Base-by-base conservation (phyloP, 1,140 invertebrate genomes). In the Dendroctonus valens region DNA sequence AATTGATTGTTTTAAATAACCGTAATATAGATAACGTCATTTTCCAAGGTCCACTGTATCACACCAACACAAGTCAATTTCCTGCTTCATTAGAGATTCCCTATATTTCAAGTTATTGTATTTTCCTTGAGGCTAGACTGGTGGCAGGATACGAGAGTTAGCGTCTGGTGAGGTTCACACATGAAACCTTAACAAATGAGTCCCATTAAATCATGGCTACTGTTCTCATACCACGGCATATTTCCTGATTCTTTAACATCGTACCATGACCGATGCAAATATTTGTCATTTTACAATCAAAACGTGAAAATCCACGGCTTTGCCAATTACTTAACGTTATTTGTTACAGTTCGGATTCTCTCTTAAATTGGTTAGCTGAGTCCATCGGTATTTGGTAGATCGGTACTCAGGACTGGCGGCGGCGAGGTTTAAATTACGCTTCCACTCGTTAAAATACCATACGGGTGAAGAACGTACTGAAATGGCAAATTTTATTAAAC, bases 361-460 rank as follows among this genome's bases (percentile, higher is more conserved):
- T 37, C n/a, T 38, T 41, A 62, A 62, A 59, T 59, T 59, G 58
- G 58, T 59, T 49, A 59, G 44, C 52, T 61, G 37, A 59, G 50
- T 50, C 50, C 38, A 14, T 42, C 53, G 59, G 59, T 50, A 62
- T 62, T 62, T 62, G 59, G 50, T 62, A 62, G 53, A 62, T 62
- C 59, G 59, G 59, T 26, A 60, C 58, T 60, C 41, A 48, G 41
- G 41, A 40, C 38, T n/a, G 46, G 42, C 38, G 41, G 38, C 12
- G 46, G 59, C 38, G 6, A 26, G 26, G 41, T 44, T 63, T 54
- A 55, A 63, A 55, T 63, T 63, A 37, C 50, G 39, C 39, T 46
- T 53, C 50, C 44, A 54, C 60, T 63, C 52, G 60, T 63, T 63
- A 63, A 63, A 63, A 63, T 63, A 55, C 60, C 60, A 63, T 51